These are phyloP conservation scores for Manis javanica DNA, from an alignment of 2,797 vertebrate species.

Conservation along the genomic window DNA sequence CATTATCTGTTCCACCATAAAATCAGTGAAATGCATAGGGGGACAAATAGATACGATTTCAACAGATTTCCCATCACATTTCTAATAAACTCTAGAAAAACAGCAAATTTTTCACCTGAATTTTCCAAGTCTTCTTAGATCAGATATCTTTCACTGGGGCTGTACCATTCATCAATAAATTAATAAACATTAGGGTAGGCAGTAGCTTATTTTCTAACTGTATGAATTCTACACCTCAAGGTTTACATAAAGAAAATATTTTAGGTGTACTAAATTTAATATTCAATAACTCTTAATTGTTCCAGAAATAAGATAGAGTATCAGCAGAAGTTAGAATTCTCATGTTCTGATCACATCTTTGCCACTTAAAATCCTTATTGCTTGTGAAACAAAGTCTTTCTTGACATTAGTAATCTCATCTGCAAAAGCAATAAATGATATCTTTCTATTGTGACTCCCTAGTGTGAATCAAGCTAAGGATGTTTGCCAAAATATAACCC, in stretches of 20 bases:
- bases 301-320: neutral
- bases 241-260: neutral
- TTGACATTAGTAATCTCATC: neutral
- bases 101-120: neutral
- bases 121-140: neutral
- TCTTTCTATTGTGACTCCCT: neutral
- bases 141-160: neutral
- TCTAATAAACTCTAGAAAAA: constrained; percentile 4
- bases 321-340: neutral
- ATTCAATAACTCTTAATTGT: neutral
- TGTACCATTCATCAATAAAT: neutral
- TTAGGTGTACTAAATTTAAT: neutral
- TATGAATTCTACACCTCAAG: neutral
- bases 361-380: neutral
- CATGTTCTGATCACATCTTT: neutral
- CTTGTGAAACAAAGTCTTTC: neutral
- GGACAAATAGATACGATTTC: neutral
- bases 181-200: neutral
- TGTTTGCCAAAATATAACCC: neutral
- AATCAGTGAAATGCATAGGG: neutral
- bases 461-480: neutral
- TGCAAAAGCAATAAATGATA: neutral
- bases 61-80: neutral
- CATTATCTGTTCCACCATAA: neutral
- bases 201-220: neutral